phyloP scores from a whole-genome alignment of 2,113 vertebrate genomes.

The Ondatra zibethicus region DNA sequence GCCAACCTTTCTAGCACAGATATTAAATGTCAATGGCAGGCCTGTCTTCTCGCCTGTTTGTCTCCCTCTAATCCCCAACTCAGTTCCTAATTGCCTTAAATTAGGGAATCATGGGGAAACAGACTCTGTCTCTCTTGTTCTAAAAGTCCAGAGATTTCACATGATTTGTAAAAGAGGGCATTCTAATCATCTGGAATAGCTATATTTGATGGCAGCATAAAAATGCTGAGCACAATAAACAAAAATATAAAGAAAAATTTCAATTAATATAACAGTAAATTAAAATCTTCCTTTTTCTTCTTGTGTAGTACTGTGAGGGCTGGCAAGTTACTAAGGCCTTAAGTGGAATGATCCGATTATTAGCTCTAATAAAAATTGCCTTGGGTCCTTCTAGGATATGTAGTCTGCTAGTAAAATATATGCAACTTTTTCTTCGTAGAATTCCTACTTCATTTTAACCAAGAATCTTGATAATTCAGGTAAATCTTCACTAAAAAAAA shows the following conservation, averaged over 20 bases:
- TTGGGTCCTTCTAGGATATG: neutral
- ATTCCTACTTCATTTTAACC: slow-evolving; percentile 37
- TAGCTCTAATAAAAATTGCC: neutral
- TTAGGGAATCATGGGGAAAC: slow-evolving; percentile 66
- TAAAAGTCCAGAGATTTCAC: slow-evolving; percentile 64
- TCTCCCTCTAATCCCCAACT: slow-evolving; percentile 50
- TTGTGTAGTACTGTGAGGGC: neutral
- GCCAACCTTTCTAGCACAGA: neutral
- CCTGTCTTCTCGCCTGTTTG: neutral
- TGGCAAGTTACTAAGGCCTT: neutral
- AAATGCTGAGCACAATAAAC: slow-evolving; percentile 34
- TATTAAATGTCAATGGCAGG: neutral
- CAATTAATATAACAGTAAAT: slow-evolving; percentile 3
- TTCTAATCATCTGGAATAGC: slow-evolving; percentile 58
- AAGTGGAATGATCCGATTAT: neutral
- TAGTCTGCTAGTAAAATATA: neutral
- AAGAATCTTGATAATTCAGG: neutral
- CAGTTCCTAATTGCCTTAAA: slow-evolving; percentile 49
- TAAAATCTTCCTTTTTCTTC: neutral
- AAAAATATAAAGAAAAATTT: neutral
- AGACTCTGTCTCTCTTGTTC: slow-evolving; percentile 15
- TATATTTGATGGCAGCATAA: slow-evolving; percentile 29
- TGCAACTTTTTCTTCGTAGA: neutral
- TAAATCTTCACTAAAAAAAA: neutral
- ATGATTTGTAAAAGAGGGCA: slow-evolving; percentile 53